Conservation (phyloP, 2,113 vertebrate species). For the Chloebia gouldiae region DNA sequence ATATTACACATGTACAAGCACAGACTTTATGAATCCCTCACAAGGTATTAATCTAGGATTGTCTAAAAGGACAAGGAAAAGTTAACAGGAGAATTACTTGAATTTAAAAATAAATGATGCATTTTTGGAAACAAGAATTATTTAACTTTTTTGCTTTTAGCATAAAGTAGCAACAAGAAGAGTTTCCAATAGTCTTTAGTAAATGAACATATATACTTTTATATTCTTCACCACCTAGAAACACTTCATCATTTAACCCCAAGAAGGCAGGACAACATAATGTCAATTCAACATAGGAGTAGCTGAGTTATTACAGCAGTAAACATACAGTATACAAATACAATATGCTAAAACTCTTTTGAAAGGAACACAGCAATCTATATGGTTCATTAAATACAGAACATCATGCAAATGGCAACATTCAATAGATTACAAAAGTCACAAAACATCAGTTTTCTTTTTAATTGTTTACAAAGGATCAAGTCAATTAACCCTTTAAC, state of each 20-base stretch:
- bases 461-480: slow-evolving; percentile 54
- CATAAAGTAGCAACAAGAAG: slow-evolving; percentile 67
- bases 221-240: slow-evolving; percentile 67
- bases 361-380: slow-evolving; percentile 66
- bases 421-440: slow-evolving; percentile 70
- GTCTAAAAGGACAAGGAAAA: slow-evolving; percentile 64
- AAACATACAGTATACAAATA: slow-evolving; percentile 68
- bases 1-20: slow-evolving; percentile 67
- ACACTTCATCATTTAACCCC: slow-evolving; percentile 66
- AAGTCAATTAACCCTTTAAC: slow-evolving; percentile 63
- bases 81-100: slow-evolving; percentile 60
- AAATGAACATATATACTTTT: slow-evolving; percentile 59
- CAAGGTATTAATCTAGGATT: slow-evolving; percentile 66
- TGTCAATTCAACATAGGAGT: slow-evolving; percentile 56
- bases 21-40: slow-evolving; percentile 62
- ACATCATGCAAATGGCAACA: slow-evolving; percentile 75
- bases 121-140: slow-evolving; percentile 59
- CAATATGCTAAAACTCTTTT: slow-evolving; percentile 59
- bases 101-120: slow-evolving; percentile 64
- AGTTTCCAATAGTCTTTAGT: slow-evolving; percentile 61
- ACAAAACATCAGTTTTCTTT: slow-evolving; percentile 53
- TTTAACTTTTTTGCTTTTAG: slow-evolving; percentile 61
- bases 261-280: slow-evolving; percentile 67
- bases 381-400: slow-evolving; percentile 58
- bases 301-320: slow-evolving; percentile 66